Evolutionary conservation across 2,888 invertebrate species (phyloP), one percentile per base, ranked within the genome.

Genomic region (Perizoma flavofasciatum): DNA sequence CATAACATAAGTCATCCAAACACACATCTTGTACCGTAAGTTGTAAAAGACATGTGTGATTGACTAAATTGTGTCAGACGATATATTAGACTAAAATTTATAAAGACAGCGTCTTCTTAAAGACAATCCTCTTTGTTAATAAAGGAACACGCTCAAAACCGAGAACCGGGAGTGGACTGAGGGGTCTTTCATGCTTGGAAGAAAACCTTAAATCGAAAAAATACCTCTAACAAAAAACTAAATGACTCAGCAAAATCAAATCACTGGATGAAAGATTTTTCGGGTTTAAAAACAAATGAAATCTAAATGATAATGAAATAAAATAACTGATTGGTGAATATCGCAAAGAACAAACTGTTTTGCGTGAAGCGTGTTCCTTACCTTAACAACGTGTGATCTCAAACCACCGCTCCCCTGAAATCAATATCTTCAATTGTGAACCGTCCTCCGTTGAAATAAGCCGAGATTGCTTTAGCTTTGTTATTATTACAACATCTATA

Each of bases 381-480:
- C 90, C 89, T 91, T 91, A 5, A 91, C 85, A 69, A 89, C 81
- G 73, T 88, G 90, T 55, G 88, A 70, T 76, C 82, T 89, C 70
- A 79, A 71, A 72, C 89, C 72, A 66, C 90, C 90, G 86, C 85
- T 88, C 79, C 89, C 91, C 91, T 92, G 91, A 84, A 92, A 92
- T 82, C 73, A 87, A 88, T 70, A 88, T 73, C 73, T 83, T 83
- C 74, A 84, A 77, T 81, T 73, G 66, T 63, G 73, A 72, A 67
- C 64, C 57, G 63, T 71, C 67, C 73, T 72, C 68, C 71, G 59
- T 69, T 61, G 66, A 50, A 6, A 65, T 55, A 61, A 59, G 57
- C 59, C 65, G 61, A 67, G 63, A 79, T 69, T 67, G 82, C 83
- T 69, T 70, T 75, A 82, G 83, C 82, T 64, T 76, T 84, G 87